Evolutionary conservation across 2,797 vertebrate species (phyloP).

Genomic region (Acanthis flammea): DNA sequence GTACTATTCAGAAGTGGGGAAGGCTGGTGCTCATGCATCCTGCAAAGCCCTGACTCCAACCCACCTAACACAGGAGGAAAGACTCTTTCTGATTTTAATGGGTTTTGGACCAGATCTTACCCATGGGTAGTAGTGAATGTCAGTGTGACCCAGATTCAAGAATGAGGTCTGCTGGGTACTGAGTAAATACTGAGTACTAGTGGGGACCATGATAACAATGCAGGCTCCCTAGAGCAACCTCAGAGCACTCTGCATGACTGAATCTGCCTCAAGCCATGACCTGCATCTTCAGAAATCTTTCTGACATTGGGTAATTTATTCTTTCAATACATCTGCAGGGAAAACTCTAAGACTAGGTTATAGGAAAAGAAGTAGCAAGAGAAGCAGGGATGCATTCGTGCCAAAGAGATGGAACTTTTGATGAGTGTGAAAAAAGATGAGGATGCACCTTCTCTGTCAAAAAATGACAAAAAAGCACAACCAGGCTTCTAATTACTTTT

Average conservation of each 20-base stretch:
- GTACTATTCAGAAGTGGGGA: background rate
- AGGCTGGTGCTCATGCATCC: background rate
- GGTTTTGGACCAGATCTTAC: background rate
- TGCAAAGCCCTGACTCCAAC: background rate
- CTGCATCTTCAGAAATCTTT: conserved; percentile 15
- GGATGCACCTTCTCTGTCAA: background rate
- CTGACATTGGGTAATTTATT: background rate
- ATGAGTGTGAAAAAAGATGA: background rate
- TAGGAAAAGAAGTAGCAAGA: background rate
- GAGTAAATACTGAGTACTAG: background rate
- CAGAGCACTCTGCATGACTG: background rate
- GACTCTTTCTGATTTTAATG: background rate
- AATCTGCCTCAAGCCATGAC: background rate
- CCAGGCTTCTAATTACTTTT: background rate
- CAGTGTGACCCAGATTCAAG: background rate
- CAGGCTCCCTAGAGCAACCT: background rate
- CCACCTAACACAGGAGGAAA: background rate
- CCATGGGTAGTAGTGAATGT: background rate
- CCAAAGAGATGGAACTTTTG: background rate
- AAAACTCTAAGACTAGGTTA: background rate
- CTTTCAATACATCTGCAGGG: background rate
- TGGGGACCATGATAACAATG: background rate
- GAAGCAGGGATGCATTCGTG: background rate
- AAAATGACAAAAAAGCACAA: background rate
- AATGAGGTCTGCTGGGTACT: background rate